Percentiles rank a stretch among this genome's conserved stretches.
phyloP scores from a whole-genome alignment of 2,797 vertebrate species.

The Danio jaintianensis region DNA sequence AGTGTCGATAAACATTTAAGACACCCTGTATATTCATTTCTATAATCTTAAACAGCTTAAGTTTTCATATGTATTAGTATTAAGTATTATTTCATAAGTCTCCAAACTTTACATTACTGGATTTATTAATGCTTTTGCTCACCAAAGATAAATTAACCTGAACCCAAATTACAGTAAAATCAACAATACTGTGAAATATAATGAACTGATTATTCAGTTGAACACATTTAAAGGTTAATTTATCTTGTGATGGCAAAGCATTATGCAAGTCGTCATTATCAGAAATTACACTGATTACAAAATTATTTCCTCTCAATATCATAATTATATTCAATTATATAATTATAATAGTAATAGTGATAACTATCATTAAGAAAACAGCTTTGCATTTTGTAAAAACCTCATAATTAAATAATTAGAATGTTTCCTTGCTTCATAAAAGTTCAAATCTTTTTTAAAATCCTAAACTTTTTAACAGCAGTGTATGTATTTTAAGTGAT shows the following conservation, averaged over 20 bases:
- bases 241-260: not conserved
- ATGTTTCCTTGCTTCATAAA: not conserved
- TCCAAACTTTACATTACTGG: not conserved
- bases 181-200: not conserved
- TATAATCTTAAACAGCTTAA: not conserved
- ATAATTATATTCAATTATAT: too few species aligned
- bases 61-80: not conserved
- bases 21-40: slow-evolving; percentile 29
- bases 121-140: not conserved
- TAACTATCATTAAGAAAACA: too few species aligned
- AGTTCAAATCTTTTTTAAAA: too few species aligned
- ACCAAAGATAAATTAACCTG: not conserved
- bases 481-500: too few species aligned
- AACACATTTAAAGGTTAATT: not conserved
- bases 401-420: not conserved
- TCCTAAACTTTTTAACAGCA: not conserved
- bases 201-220: not conserved
- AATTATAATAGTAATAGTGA: too few species aligned
- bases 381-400: too few species aligned
- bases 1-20: slow-evolving; percentile 70
- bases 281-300: too few species aligned
- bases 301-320: too few species aligned
- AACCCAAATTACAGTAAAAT: not conserved
- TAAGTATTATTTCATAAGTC: not conserved
- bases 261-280: too few species aligned